A percentile compares a stretch with the other conserved stretches of the same genome.
Evolutionary conservation across 2,797 vertebrate genomes (phyloP).

Genomic region (Ptychadena robeensis): DNA sequence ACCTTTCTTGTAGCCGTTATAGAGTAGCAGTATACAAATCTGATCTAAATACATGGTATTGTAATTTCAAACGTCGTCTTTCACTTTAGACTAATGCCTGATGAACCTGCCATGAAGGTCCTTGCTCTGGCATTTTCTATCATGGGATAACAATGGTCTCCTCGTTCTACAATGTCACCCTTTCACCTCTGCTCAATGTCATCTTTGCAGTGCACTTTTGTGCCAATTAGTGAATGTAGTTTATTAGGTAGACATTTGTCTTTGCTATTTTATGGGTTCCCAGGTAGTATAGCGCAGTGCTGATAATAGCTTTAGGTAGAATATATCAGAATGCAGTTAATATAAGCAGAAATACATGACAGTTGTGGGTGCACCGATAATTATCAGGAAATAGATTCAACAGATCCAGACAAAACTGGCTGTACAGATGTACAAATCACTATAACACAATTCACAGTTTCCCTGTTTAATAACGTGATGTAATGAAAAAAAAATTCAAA

Average conservation of each 20-base stretch:
- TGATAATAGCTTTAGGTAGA: background rate
- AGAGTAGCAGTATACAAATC: no score
- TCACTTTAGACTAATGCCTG: no score
- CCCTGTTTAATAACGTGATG: background rate
- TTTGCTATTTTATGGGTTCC: background rate
- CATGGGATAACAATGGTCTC: no score
- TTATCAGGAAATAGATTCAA: background rate
- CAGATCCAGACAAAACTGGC: background rate
- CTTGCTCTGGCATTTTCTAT: no score
- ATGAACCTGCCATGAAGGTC: no score
- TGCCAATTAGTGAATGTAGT: background rate
- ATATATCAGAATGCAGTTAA: constrained; percentile 19
- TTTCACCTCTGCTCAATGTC: background rate
- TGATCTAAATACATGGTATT: no score
- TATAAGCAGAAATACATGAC: background rate
- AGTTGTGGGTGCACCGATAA: background rate
- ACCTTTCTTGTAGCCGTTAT: no score
- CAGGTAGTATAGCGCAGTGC: background rate
- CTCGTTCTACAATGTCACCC: no score
- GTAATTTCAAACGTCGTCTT: no score
- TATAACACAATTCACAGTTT: constrained; percentile 2
- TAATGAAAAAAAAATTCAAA: constrained; percentile 31
- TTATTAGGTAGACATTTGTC: background rate
- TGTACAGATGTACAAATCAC: background rate
- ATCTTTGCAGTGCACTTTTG: background rate